Conservation (phyloP, 2,888 invertebrate species). For the Polymixis flavicincta region DNA sequence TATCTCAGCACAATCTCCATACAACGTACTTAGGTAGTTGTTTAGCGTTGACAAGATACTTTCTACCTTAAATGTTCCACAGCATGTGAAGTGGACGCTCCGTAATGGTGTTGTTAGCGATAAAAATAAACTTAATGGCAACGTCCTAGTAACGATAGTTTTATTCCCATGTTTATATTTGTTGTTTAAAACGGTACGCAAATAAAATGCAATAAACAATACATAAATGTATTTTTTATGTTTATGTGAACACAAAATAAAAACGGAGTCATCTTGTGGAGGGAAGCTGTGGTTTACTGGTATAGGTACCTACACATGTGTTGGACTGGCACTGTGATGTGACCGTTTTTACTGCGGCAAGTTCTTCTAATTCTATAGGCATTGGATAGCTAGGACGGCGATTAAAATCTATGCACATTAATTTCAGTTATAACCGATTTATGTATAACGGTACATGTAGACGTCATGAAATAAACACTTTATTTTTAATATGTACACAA, state of each 20-base stretch:
- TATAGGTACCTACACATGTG: conserved; percentile 11
- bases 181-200: conserved; percentile 45
- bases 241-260: conserved; percentile 47
- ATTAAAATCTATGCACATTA: neutral
- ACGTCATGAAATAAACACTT: conserved; percentile 17
- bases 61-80: neutral
- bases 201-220: conserved; percentile 53
- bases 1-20: conserved; percentile 20
- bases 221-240: conserved; percentile 52
- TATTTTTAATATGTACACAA: conserved; percentile 22
- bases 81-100: conserved; percentile 18
- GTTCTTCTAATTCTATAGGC: neutral
- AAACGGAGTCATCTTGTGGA: conserved; percentile 50
- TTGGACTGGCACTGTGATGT: conserved; percentile 3
- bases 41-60: conserved; percentile 21
- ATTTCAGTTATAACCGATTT: conserved; percentile 5
- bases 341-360: conserved; percentile 17
- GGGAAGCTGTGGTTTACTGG: conserved; percentile 47
- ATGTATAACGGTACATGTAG: neutral
- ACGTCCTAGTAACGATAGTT: conserved; percentile 39
- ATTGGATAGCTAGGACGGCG: neutral
- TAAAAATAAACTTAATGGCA: conserved; percentile 50
- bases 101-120: conserved; percentile 50
- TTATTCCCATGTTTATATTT: conserved; percentile 49
- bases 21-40: neutral